phyloP scores from a whole-genome alignment of 2,888 invertebrate genomes.

The Drosophila lacicola region DNA sequence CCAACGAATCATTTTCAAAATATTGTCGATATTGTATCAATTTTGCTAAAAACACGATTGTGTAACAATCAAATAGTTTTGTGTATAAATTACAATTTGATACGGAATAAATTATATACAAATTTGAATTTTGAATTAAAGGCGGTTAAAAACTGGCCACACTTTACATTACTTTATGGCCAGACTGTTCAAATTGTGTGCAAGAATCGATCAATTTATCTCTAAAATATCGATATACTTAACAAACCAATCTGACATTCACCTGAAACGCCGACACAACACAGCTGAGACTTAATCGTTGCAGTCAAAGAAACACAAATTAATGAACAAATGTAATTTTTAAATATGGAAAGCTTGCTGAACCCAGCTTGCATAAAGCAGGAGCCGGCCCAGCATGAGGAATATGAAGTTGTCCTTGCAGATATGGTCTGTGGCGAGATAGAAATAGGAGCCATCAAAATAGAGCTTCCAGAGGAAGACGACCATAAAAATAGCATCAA shows the following conservation, averaged over 20 bases:
- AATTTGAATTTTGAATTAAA: constrained; percentile 8
- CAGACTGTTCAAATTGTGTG: not conserved
- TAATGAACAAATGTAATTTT: not conserved
- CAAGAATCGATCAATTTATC: not conserved
- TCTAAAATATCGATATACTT: constrained; percentile 1
- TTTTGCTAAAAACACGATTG: constrained; percentile 51
- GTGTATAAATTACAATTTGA: constrained; percentile 70
- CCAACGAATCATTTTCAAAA: constrained; percentile 61
- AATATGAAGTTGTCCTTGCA: not conserved
- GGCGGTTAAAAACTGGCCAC: not conserved
- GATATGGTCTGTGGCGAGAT: not conserved
- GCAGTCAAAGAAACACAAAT: not conserved
- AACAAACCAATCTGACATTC: constrained; percentile 2
- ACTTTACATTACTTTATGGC: not conserved
- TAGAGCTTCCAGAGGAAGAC: not conserved
- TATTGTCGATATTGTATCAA: constrained; percentile 38
- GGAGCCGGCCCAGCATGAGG: not conserved
- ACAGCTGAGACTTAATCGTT: not conserved
- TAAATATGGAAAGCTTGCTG: not conserved
- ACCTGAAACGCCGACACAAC: not conserved
- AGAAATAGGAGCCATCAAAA: not conserved
- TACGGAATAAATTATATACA: constrained; percentile 65
- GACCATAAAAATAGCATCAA: not conserved
- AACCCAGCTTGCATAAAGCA: not conserved
- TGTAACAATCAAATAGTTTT: constrained; percentile 58